A percentile compares a stretch with the other conserved stretches of the same genome.
phyloP scores from a whole-genome alignment of 2,888 invertebrate genomes.

The Rhingia rostrata region DNA sequence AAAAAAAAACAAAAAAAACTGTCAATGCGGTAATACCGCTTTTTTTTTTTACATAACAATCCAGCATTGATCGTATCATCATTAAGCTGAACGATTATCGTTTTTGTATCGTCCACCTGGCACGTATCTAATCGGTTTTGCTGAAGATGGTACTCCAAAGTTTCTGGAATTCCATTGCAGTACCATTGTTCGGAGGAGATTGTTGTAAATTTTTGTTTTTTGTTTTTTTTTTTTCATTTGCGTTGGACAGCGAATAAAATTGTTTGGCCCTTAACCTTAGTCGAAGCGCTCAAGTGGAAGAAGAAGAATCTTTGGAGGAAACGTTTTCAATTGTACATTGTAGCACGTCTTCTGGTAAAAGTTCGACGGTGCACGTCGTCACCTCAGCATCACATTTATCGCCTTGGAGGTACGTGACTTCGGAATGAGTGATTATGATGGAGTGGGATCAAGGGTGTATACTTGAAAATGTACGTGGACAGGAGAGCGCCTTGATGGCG shows the following conservation, averaged over 20 bases:
- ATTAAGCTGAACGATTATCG: constrained; percentile 10
- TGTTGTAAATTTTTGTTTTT: background rate
- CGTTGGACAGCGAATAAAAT: constrained; percentile 1
- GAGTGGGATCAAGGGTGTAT: too few species aligned
- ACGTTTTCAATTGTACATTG: constrained; percentile 21
- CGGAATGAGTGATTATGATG: background rate
- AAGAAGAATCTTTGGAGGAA: background rate
- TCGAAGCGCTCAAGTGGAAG: background rate
- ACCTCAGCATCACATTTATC: constrained; percentile 1
- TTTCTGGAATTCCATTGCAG: background rate
- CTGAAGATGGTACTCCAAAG: background rate
- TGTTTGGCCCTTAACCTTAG: background rate
- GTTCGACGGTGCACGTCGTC: constrained; percentile 2
- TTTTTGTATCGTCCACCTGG: constrained; percentile 20
- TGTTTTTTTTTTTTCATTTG: background rate
- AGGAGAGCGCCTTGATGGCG: too few species aligned
- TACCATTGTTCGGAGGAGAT: background rate
- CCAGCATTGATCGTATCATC: background rate
- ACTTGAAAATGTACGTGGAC: too few species aligned
- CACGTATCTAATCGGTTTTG: constrained; percentile 20
- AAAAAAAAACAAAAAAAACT: constrained; percentile 34
- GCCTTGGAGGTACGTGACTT: constrained; percentile 12
- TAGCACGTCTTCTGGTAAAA: constrained; percentile 8
- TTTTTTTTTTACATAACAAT: constrained; percentile 36
- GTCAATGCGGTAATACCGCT: constrained; percentile 9